These are phyloP conservation scores for Microcebus ravelobensis DNA, from an alignment of 2,113 vertebrate genomes.

Conservation along the genomic window DNA sequence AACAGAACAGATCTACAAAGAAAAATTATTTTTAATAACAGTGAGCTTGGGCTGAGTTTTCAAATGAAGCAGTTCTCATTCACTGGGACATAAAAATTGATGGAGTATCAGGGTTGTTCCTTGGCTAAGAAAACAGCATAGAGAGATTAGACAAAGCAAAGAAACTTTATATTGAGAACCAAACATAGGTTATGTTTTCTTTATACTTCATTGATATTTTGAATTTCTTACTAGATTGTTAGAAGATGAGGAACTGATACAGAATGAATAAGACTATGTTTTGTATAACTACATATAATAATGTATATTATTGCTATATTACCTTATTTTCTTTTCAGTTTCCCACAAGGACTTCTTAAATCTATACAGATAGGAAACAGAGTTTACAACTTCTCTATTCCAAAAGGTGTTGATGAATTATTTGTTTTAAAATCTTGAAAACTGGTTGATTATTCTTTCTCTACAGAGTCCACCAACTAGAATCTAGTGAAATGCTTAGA, in stretches of 20 bases:
- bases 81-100: neutral
- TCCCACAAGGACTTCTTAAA: neutral
- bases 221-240: neutral
- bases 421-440: conserved; percentile 2
- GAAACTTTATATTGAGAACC: neutral
- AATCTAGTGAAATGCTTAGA: neutral
- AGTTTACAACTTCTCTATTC: neutral
- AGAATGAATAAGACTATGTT: neutral
- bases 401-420: neutral
- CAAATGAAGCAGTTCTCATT: neutral
- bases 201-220: neutral
- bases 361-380: neutral
- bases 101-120: fast-evolving
- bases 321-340: neutral
- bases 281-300: neutral
- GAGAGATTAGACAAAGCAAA: neutral
- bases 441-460: neutral
- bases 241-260: neutral
- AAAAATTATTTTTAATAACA: neutral
- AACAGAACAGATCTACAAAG: neutral
- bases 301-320: neutral
- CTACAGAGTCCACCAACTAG: neutral
- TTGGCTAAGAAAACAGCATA: neutral
- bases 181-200: neutral
- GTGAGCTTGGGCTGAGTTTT: neutral